These are phyloP conservation scores for Thelaira solivaga DNA, from an alignment of 2,888 invertebrate species.

Conservation along the genomic window DNA sequence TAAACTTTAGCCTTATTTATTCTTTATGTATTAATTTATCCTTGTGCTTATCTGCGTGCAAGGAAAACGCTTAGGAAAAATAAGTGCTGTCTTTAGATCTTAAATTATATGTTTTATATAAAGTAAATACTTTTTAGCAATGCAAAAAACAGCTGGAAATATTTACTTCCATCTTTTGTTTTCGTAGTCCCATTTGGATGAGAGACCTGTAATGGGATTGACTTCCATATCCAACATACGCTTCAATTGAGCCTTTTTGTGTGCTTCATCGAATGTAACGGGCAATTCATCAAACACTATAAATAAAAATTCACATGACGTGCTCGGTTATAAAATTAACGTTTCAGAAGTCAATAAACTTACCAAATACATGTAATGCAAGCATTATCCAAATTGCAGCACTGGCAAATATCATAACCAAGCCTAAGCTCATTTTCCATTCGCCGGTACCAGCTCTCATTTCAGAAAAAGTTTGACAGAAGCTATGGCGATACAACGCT, in stretches of 20 bases:
- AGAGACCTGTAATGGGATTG: slow-evolving; percentile 88
- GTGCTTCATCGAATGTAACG: slow-evolving; percentile 84
- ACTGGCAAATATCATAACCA: slow-evolving; percentile 70
- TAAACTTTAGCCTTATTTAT: no score
- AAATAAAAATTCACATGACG: no score
- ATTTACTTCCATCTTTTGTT: slow-evolving; percentile 90
- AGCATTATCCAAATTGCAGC: slow-evolving; percentile 71
- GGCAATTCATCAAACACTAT: slow-evolving; percentile 83
- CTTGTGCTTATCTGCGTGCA: no score
- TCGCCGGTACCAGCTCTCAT: slow-evolving; percentile 79
- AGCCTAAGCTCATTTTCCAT: slow-evolving; percentile 79
- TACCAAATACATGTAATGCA: slow-evolving; percentile 75
- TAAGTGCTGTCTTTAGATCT: no score
- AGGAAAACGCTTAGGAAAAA: no score
- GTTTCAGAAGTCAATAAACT: no score
- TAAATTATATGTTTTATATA: slow-evolving; percentile 36
- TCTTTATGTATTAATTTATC: no score
- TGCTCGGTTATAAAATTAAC: no score
- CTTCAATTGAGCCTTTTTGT: slow-evolving; percentile 86
- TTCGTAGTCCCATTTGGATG: slow-evolving; percentile 94
- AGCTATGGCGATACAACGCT: slow-evolving; percentile 92
- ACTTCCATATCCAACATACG: slow-evolving; percentile 87
- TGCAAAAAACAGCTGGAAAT: neutral
- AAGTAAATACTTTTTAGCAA: slow-evolving; percentile 20
- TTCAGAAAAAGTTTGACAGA: slow-evolving; percentile 96